Evolutionary conservation across 2,888 invertebrate genomes (phyloP).

Genomic region (Agelastica alni): DNA sequence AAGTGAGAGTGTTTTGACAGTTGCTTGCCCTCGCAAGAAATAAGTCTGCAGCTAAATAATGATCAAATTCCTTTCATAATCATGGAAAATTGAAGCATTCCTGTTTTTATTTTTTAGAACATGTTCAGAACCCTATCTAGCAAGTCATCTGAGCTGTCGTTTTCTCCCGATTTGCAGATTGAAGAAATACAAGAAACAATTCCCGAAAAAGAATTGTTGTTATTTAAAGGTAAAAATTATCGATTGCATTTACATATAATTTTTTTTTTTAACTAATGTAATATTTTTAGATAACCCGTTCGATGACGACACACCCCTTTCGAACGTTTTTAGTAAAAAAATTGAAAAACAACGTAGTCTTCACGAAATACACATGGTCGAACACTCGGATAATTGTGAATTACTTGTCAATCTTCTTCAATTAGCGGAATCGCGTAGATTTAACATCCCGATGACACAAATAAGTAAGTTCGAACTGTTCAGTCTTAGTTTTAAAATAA

Average conservation of each 20-base stretch:
- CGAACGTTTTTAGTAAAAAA: constrained; percentile 48
- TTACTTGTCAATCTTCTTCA: constrained; percentile 58
- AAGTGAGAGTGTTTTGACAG: too few species aligned
- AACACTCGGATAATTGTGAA: constrained; percentile 58
- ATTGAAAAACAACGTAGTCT: constrained; percentile 59
- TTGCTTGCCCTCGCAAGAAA: too few species aligned
- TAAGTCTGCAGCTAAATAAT: too few species aligned
- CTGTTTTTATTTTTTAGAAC: constrained; percentile 38
- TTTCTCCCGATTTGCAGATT: constrained; percentile 40
- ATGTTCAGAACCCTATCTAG: constrained; percentile 42
- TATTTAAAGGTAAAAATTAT: constrained; percentile 39
- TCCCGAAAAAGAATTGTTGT: constrained; percentile 32
- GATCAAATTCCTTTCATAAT: too few species aligned
- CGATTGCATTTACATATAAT: background rate
- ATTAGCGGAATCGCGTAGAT: constrained; percentile 59
- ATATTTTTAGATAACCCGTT: constrained; percentile 34
- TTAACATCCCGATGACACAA: constrained; percentile 57
- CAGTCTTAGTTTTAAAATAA: too few species aligned
- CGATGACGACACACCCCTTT: constrained; percentile 1
- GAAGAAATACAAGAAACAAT: constrained; percentile 44
- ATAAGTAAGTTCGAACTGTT: constrained; percentile 53
- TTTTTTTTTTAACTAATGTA: background rate
- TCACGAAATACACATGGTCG: constrained; percentile 57
- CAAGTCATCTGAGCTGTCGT: constrained; percentile 34
- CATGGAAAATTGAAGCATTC: too few species aligned